Conservation (phyloP, 2,888 invertebrate genomes). For the Drosophila phalerata region DNA sequence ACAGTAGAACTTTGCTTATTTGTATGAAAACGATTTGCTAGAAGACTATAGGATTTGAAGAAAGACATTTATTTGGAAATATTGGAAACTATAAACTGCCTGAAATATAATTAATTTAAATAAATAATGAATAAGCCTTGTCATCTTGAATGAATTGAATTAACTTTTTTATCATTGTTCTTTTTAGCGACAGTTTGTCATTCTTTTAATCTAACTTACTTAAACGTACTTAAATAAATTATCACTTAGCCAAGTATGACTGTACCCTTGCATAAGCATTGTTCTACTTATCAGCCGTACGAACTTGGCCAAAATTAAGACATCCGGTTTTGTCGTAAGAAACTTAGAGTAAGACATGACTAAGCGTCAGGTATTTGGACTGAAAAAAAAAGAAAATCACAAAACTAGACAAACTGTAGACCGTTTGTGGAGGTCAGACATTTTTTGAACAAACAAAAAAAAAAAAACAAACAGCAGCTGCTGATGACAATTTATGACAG, state of each 20-base stretch:
- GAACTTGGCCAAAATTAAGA: conserved; percentile 24
- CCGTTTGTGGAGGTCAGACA: conserved; percentile 17
- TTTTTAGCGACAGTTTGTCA: neutral
- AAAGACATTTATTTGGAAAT: neutral
- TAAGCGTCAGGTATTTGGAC: conserved; percentile 24
- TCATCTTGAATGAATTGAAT: no score
- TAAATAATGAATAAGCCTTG: no score
- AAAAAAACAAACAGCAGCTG: neutral
- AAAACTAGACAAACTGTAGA: conserved; percentile 37
- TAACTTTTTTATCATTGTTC: neutral
- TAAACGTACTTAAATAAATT: conserved; percentile 1
- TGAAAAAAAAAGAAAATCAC: neutral
- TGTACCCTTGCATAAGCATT: conserved; percentile 1
- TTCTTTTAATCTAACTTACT: neutral
- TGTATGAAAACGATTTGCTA: neutral
- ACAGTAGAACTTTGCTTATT: neutral
- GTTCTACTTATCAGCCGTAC: conserved; percentile 18
- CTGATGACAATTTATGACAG: conserved; percentile 53
- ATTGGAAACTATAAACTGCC: no score
- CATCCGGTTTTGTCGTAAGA: conserved; percentile 6
- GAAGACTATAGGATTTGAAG: neutral
- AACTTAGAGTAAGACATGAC: conserved; percentile 24
- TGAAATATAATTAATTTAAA: no score
- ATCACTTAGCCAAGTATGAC: conserved; percentile 5
- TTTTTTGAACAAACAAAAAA: conserved; percentile 17